Evolutionary conservation across 2,113 vertebrate genomes (phyloP), one percentile per base, ranked within the genome.

Genomic region (Zingel zingel): DNA sequence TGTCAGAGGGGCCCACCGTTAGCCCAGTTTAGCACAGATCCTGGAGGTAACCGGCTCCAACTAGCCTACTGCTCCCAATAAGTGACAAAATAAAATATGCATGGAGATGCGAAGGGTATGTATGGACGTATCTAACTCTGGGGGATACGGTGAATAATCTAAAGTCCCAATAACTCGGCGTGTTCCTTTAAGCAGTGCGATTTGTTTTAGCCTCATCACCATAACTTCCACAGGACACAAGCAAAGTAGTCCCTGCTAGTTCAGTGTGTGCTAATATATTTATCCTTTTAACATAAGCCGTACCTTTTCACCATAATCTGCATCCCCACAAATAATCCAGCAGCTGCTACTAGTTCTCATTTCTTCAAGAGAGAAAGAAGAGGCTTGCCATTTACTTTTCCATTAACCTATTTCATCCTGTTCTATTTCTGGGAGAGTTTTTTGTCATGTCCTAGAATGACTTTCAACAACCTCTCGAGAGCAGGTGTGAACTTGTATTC

Each of bases 371-470:
- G 25, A 57, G 27, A 57, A 71, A 43, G 58, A 27, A 64, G 57
- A 15, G 6, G 19, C 50, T 18, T 36, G 19, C 48, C 36, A 66
- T 72, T 77, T 61, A 59, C 36, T 56, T 84, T 64, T 79, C 58
- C 63, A 39, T 84, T 21, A 70, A 75, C 77, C 82, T 75, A 9
- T 75, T 80, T 80, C 63, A 33, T 65, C 53, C 57, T 63, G 47
- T 19, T 59, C 51, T 83, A 64, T 86, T 79, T 74, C 58, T 75
- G 59, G 2, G 18, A 0, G 21, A 30, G 21, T 59, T 66, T 73
- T 59, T 69, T 33, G 25, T 21, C 53, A n/a, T 36, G 69, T 74
- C 51, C 68, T 67, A 62, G n/a, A 75, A 58, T 3, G 6, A 12
- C 27, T 62, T 57, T 71, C 59, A 62, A 9, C 70, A 71, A 14